These are phyloP conservation scores for Drosophila simulans DNA, from an alignment of 1,140 invertebrate species.

Conservation along the genomic window DNA sequence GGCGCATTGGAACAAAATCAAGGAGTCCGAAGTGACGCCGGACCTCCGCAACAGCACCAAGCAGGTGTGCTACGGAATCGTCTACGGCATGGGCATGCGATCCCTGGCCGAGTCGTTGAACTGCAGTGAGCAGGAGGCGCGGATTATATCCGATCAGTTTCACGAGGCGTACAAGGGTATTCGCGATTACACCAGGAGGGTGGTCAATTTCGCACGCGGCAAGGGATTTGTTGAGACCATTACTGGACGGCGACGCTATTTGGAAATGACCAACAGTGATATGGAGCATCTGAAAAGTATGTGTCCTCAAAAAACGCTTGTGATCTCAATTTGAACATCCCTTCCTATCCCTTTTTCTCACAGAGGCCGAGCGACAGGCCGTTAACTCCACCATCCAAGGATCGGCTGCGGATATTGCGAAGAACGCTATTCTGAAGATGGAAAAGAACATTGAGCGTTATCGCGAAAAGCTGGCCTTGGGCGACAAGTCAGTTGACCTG, in stretches of 20 bases:
- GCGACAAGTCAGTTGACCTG: constrained; percentile 85
- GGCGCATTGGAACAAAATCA: constrained; percentile 91
- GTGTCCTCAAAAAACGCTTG: not conserved
- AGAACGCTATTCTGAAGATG: constrained; percentile 94
- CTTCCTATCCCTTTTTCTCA: not conserved
- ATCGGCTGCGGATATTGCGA: constrained; percentile 97
- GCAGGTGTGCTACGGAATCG: constrained; percentile 97
- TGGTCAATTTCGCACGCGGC: constrained; percentile 89
- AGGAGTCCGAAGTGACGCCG: constrained; percentile 87
- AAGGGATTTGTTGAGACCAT: constrained; percentile 94
- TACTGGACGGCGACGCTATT: constrained; percentile 90
- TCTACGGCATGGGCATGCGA: constrained; percentile 98
- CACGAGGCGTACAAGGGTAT: constrained; percentile 92
- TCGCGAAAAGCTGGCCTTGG: constrained; percentile 72
- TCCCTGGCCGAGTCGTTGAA: constrained; percentile 92
- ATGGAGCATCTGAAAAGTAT: constrained; percentile 86
- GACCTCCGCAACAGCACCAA: constrained; percentile 94
- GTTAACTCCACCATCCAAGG: constrained; percentile 98
- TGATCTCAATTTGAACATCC: not conserved
- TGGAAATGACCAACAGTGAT: constrained; percentile 91
- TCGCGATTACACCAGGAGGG: constrained; percentile 88
- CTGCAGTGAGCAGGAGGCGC: constrained; percentile 92
- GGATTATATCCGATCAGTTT: constrained; percentile 92
- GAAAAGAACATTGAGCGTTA: constrained; percentile 86
- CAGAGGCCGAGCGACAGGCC: constrained; percentile 96